A percentile compares a stretch with the other conserved stretches of the same genome.
phyloP scores from a whole-genome alignment of 1,140 invertebrate species.

The Caerostris darwini region DNA sequence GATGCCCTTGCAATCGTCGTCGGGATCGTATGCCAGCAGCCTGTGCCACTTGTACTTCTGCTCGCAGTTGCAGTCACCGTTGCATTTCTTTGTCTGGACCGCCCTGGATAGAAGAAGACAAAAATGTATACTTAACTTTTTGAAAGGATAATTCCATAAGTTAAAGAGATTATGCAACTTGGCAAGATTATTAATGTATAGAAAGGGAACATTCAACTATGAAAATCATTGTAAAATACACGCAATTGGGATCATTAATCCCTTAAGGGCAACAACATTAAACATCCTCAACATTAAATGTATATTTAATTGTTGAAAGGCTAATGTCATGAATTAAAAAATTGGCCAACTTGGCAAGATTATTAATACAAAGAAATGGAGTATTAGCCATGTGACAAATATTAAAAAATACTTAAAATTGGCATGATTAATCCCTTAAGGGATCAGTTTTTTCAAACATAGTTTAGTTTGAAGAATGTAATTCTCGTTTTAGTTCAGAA shows the following conservation, averaged over 20 bases:
- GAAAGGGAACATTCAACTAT: background rate
- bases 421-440: too few relatives aligned
- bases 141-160: background rate
- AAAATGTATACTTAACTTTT: too few relatives aligned
- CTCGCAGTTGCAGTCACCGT: constrained; percentile 92
- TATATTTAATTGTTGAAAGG: too few relatives aligned
- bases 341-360: too few relatives aligned
- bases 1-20: constrained; percentile 95
- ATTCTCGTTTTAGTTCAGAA: too few relatives aligned
- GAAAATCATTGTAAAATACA: background rate
- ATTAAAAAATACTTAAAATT: too few relatives aligned
- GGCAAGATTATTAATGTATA: background rate
- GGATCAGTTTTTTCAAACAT: too few relatives aligned
- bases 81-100: constrained; percentile 88
- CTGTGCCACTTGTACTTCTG: constrained; percentile 94
- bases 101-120: constrained; percentile 54
- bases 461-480: too few relatives aligned
- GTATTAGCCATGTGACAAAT: too few relatives aligned
- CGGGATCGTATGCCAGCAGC: constrained; percentile 94
- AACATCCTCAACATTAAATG: too few relatives aligned
- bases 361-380: too few relatives aligned
- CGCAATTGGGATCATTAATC: background rate
- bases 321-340: too few relatives aligned
- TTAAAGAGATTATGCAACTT: background rate
- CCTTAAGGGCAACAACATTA: background rate